Base-by-base conservation (phyloP, 1,140 invertebrate species). In the Globodera ellingtonae region DNA sequence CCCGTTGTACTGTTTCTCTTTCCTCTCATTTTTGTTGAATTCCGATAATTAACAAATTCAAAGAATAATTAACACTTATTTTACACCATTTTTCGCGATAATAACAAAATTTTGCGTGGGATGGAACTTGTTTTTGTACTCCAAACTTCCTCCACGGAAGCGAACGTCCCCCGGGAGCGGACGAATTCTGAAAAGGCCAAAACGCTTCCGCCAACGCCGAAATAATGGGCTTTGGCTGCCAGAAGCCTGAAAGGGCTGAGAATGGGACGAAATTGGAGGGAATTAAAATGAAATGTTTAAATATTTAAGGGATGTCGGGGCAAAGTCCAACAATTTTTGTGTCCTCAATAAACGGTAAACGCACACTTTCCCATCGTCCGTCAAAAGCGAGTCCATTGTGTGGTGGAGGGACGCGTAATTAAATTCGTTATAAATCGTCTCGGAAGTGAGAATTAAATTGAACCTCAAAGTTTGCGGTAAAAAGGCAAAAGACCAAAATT, bases 351-450 rank as follows among this genome's bases (percentile, higher is more conserved):
- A 62, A 35, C n/a, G 6, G 44, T 18, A 62, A 73, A 73, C 74
- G 44, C 67, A 83, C 82, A 83, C 75, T 52, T 56, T 71, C 13
- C 81, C 82, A 18, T 67, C 52, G 50, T 48, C 56, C 44, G 59
- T 52, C 70, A 83, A 72, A 13, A 74, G 21, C 15, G 47, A 9
- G 52, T 83, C 72, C 75, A 83, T 78, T 74, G 62, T 50, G 48
- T 78, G 21, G 73, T 84, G 82, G 13, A 83, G 75, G 24, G 52
- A n/a, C 4, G 67, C 48, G 75, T 83, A 83, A 71, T 83, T 76
- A n/a, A 56, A 15, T 48, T 84, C 81, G 56, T 83, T 77, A 46
- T 83, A 83, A 67, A 83, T 83, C 9, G 82, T 83, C 24, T 83
- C 82, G 4, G 69, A 78, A 21, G 79, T 83, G 7, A 83, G 56